These are phyloP conservation scores for Nysson spinosus DNA, from an alignment of 2,888 invertebrate species.

Conservation along the genomic window DNA sequence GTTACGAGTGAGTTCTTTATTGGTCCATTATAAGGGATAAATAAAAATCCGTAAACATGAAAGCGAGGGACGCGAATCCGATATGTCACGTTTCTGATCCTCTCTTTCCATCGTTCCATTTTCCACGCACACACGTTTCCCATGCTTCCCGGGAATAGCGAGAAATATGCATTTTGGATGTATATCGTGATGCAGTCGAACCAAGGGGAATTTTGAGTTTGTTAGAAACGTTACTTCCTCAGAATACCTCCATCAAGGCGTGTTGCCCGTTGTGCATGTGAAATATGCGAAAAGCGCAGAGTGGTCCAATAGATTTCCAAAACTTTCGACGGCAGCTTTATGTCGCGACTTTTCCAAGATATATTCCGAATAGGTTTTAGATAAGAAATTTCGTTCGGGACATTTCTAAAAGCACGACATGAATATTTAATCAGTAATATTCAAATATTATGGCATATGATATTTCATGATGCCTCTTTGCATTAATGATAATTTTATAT, in stretches of 20 bases:
- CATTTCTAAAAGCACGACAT: too few species aligned
- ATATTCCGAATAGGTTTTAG: too few species aligned
- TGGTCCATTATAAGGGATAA: conserved; percentile 42
- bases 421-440: too few species aligned
- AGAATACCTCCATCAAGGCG: conserved; percentile 10
- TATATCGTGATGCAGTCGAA: background rate
- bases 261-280: conserved; percentile 6
- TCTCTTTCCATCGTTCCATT: conserved; percentile 8
- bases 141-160: too few species aligned
- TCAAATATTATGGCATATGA: too few species aligned
- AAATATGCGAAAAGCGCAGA: conserved; percentile 11
- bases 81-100: conserved; percentile 50
- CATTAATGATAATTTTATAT: too few species aligned
- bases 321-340: too few species aligned
- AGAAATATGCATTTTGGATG: background rate
- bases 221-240: conserved; percentile 2
- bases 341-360: too few species aligned
- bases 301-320: too few species aligned
- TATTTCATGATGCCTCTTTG: too few species aligned
- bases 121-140: too few species aligned
- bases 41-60: conserved; percentile 48
- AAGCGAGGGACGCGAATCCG: conserved; percentile 45
- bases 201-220: conserved; percentile 18
- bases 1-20: conserved; percentile 20
- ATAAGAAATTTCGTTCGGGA: too few species aligned